Evolutionary conservation across 2,797 vertebrate species (phyloP).

Genomic region (Syndactyla subalaris): DNA sequence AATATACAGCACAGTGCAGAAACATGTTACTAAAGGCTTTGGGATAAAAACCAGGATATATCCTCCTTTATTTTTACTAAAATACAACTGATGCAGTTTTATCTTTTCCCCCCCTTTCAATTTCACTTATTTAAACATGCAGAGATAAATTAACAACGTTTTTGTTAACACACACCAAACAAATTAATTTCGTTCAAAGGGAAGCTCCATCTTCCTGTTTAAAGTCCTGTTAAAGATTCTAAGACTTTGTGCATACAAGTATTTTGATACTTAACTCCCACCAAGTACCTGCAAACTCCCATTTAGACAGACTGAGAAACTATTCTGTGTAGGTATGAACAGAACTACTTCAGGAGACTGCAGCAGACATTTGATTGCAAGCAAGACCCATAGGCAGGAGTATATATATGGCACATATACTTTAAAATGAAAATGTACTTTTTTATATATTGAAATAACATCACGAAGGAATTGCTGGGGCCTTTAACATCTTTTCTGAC

Average conservation of each 20-base stretch:
- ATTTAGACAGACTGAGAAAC: background rate
- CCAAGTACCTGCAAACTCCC: background rate
- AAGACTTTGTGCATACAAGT: background rate
- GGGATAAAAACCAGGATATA: background rate
- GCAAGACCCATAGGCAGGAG: background rate
- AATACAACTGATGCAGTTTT: background rate
- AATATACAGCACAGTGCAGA: background rate
- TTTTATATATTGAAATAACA: background rate
- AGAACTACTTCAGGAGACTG: background rate
- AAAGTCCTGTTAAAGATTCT: background rate
- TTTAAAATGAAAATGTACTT: background rate
- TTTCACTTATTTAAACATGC: background rate
- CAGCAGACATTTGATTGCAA: background rate
- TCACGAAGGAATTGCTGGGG: background rate
- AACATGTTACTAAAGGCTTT: background rate
- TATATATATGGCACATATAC: background rate
- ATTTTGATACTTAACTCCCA: background rate
- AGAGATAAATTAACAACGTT: background rate
- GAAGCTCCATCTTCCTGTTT: background rate
- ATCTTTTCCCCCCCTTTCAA: rapidly evolving
- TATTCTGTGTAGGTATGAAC: background rate
- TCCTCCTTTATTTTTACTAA: background rate
- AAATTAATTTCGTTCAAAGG: background rate
- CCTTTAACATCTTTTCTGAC: background rate
- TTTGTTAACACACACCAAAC: background rate